A percentile compares a stretch with the other conserved stretches of the same genome.
Evolutionary conservation across 2,888 invertebrate species (phyloP).

Genomic region (Drosophila kanekoi): DNA sequence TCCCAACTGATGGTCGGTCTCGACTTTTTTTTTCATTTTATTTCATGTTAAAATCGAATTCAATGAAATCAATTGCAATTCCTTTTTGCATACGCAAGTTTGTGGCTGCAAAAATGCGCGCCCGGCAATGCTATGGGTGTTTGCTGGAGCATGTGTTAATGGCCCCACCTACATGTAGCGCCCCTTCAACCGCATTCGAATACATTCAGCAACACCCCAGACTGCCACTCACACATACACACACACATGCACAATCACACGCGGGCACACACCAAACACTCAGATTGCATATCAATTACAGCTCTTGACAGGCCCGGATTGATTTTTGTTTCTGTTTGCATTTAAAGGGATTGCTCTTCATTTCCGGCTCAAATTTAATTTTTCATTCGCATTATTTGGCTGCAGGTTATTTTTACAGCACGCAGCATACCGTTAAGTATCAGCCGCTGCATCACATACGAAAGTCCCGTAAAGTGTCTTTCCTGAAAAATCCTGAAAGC

Average conservation of each 20-base stretch:
- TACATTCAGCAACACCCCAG: constrained; percentile 37
- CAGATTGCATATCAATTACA: constrained; percentile 66
- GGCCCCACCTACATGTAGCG: constrained; percentile 21
- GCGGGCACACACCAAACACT: constrained; percentile 36
- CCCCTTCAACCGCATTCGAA: constrained; percentile 41
- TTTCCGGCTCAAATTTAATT: constrained; percentile 35
- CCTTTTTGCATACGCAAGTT: constrained; percentile 78
- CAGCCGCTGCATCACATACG: not conserved
- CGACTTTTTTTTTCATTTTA: constrained; percentile 47
- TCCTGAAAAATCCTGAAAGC: too few relatives aligned
- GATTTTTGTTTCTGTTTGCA: constrained; percentile 68
- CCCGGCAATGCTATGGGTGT: constrained; percentile 22
- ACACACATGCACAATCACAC: not conserved
- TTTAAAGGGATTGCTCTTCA: constrained; percentile 35
- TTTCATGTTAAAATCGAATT: constrained; percentile 76
- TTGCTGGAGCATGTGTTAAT: constrained; percentile 57
- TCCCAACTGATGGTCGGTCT: constrained; percentile 16
- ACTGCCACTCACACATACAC: constrained; percentile 9
- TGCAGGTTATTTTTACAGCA: not conserved
- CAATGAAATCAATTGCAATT: constrained; percentile 78
- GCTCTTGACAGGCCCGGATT: constrained; percentile 60
- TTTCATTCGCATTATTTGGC: constrained; percentile 7
- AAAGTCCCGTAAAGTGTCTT: not conserved
- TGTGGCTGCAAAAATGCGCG: constrained; percentile 63
- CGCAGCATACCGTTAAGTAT: too few relatives aligned